These are phyloP conservation scores for Eurois occulta DNA, from an alignment of 2,888 invertebrate genomes.

Conservation along the genomic window DNA sequence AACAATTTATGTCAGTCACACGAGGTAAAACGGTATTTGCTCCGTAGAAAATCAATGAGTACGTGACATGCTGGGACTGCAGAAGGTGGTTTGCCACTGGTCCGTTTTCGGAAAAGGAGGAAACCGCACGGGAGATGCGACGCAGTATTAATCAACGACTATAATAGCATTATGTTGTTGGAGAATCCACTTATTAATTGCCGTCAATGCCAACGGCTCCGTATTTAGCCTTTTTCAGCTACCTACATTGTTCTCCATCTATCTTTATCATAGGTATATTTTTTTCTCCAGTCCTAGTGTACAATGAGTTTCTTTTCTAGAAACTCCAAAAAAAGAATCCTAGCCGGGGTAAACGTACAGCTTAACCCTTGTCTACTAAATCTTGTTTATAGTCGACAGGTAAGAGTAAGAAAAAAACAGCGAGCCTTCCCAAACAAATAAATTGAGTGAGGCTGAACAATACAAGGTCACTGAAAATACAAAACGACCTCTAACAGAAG, in stretches of 20 bases:
- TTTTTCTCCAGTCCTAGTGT: not conserved
- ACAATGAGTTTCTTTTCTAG: constrained; percentile 17
- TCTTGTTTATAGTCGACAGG: constrained; percentile 41
- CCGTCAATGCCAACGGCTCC: not conserved
- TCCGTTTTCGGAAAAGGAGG: not conserved
- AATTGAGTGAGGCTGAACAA: constrained; percentile 27
- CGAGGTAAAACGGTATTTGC: constrained; percentile 14
- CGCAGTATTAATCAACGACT: not conserved
- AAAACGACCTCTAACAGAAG: constrained; percentile 14
- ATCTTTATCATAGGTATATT: not conserved
- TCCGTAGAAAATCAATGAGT: constrained; percentile 13
- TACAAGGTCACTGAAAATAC: constrained; percentile 41
- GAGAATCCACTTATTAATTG: not conserved
- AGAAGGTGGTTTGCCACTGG: not conserved
- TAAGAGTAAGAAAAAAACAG: constrained; percentile 35
- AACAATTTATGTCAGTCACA: constrained; percentile 37
- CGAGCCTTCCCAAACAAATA: constrained; percentile 28
- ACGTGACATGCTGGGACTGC: not conserved
- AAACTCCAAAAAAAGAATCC: not conserved
- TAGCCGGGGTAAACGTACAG: constrained; percentile 1
- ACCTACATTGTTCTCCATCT: too few species aligned
- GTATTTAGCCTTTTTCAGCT: not conserved
- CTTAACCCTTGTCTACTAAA: constrained; percentile 51
- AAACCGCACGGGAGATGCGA: not conserved
- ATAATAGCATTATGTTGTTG: not conserved